Conservation (phyloP, 1,140 invertebrate species). For the Hypsibius dujardini region DNA sequence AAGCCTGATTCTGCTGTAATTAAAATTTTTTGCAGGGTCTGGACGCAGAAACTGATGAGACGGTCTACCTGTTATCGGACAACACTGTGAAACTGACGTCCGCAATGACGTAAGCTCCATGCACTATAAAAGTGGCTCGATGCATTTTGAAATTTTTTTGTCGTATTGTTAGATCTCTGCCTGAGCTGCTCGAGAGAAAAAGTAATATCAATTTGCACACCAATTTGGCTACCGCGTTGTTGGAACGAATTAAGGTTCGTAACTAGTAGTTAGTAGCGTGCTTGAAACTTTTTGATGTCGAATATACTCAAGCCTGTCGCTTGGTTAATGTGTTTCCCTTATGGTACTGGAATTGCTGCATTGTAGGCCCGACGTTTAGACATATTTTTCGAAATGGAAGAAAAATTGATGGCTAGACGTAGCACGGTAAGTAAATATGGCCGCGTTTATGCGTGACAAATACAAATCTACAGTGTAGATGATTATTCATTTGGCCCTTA, state of each 20-base stretch:
- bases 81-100: slow-evolving; percentile 82
- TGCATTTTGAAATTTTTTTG: slow-evolving; percentile 18
- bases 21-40: slow-evolving; percentile 32
- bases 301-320: too few species aligned
- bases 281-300: too few species aligned
- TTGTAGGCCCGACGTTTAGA: slow-evolving; percentile 63
- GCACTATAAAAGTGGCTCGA: not conserved
- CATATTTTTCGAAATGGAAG: slow-evolving; percentile 89
- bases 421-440: slow-evolving; percentile 28
- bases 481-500: slow-evolving; percentile 33
- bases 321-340: too few species aligned
- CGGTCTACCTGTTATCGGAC: slow-evolving; percentile 58
- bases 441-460: slow-evolving; percentile 18
- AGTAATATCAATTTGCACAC: slow-evolving; percentile 95
- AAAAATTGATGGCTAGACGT: slow-evolving; percentile 67
- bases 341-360: too few species aligned
- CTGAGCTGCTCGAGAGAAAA: slow-evolving; percentile 90
- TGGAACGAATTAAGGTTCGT: slow-evolving; percentile 59
- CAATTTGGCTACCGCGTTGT: slow-evolving; percentile 77
- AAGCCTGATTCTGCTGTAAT: slow-evolving; percentile 13
- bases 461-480: slow-evolving; percentile 56
- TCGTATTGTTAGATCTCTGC: slow-evolving; percentile 47
- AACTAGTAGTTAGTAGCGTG: not conserved
- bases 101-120: slow-evolving; percentile 50
- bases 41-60: slow-evolving; percentile 38